Evolutionary conservation across 2,797 vertebrate genomes (phyloP), one percentile per base, ranked within the genome.

Genomic region (Margarornis squamiger): DNA sequence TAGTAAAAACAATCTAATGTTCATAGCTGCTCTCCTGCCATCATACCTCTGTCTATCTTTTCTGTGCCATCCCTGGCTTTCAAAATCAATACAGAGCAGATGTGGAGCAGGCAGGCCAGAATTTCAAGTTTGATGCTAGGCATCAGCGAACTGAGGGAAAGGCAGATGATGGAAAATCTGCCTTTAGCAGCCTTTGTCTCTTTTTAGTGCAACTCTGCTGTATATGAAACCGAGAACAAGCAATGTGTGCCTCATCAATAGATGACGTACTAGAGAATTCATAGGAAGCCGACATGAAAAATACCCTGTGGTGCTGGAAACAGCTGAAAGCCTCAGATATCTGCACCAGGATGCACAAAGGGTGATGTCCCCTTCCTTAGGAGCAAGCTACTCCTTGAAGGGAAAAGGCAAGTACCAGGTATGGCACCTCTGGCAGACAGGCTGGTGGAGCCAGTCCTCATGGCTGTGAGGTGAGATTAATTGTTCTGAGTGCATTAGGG

Each of bases 41-140:
- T 70, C n/a, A 23, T 65, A 58, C 21, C 29, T 58, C 48, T 78
- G 0, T 32, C 76, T 58, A 41, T 72, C 51, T 57, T 96, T 77
- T 38, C 21, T 55, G 61, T 94, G 67, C 63, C 92, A 72, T 92
- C 38, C 38, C 24, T 88, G 71, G 52, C 38, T 93, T 89, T 89
- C 41, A 77, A 78, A 82, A 74, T 18, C 85, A 54, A 46, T 74
- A 36, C 20, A 36, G 43, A 86, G 78, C 57, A 92, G 92, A 78
- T 93, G 61, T 86, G 51, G 43, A 79, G 57, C 24, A 54, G 80
- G n/a, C 2, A 6, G 68, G 75, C 62, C 75, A 90, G 86, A 54
- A 65, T 29, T 65, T 57, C 32, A 58, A 52, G 90, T 81, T 46
- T 66, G 62, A 68, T 1, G 5, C 21, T n/a, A 29, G 63, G 43